phyloP scores from a whole-genome alignment of 1,140 invertebrate genomes.

The Drosophila littoralis region DNA sequence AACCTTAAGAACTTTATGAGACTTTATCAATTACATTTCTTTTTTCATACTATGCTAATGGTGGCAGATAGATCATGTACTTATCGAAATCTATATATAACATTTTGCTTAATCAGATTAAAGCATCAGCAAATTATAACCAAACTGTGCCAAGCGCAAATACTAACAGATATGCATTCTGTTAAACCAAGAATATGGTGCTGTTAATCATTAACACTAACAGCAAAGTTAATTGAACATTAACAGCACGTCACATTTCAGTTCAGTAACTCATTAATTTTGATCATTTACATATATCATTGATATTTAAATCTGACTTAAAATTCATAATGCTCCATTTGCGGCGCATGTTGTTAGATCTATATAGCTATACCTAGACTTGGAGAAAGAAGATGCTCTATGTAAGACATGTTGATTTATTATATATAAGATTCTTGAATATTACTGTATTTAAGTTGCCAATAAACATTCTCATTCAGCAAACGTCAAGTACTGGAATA shows the following conservation, averaged over 20 bases:
- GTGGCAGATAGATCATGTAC: conserved; percentile 13
- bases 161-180: conserved; percentile 30
- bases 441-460: conserved; percentile 38
- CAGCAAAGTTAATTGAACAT: conserved; percentile 36
- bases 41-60: conserved; percentile 7
- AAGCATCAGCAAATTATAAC: conserved; percentile 32
- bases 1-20: conserved; percentile 8
- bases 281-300: conserved; percentile 14
- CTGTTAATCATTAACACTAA: conserved; percentile 12
- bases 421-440: conserved; percentile 31
- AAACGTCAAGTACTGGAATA: neutral
- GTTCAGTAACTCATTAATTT: conserved; percentile 6
- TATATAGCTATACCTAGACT: conserved; percentile 24
- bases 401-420: conserved; percentile 39
- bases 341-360: conserved; percentile 38
- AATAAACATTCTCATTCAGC: conserved; percentile 42
- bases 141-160: conserved; percentile 66
- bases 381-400: conserved; percentile 4
- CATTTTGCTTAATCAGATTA: conserved; percentile 2
- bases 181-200: neutral
- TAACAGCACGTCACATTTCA: conserved; percentile 37
- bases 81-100: conserved; percentile 19
- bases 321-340: conserved; percentile 22
- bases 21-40: conserved; percentile 6
- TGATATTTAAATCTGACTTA: conserved; percentile 30